These are phyloP conservation scores for Cyphomyrmex costatus DNA, from an alignment of 1,140 invertebrate species.

Conservation along the genomic window DNA sequence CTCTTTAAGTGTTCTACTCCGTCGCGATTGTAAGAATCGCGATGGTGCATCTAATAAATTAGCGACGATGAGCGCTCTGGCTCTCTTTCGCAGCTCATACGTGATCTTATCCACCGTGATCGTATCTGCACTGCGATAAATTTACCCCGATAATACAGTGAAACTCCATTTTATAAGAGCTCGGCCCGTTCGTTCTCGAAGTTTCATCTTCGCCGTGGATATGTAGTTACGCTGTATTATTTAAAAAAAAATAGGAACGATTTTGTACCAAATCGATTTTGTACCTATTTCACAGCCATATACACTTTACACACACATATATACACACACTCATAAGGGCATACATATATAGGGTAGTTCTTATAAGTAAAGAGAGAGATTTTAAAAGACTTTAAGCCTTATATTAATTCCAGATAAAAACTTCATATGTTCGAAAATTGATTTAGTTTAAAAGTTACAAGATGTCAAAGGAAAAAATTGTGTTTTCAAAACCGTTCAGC, in stretches of 20 bases:
- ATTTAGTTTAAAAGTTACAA: too few relatives aligned
- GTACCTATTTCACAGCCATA: slow-evolving; percentile 47
- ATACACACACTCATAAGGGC: neutral
- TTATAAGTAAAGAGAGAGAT: too few relatives aligned
- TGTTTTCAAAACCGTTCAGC: too few relatives aligned
- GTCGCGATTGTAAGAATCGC: slow-evolving; percentile 60
- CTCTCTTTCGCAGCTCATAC: slow-evolving; percentile 35
- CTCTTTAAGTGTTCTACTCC: slow-evolving; percentile 64
- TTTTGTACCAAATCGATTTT: slow-evolving; percentile 57
- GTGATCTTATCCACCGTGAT: slow-evolving; percentile 59
- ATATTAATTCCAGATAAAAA: too few relatives aligned
- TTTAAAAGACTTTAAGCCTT: too few relatives aligned
- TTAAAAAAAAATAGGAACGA: slow-evolving; percentile 31
- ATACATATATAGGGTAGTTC: neutral
- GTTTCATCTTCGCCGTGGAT: slow-evolving; percentile 30
- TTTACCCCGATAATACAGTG: slow-evolving; percentile 58
- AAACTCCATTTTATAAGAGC: slow-evolving; percentile 25
- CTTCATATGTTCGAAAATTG: too few relatives aligned
- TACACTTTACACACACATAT: neutral
- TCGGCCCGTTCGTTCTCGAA: slow-evolving; percentile 23
- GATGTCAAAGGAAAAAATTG: too few relatives aligned
- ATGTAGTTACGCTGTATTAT: slow-evolving; percentile 40
- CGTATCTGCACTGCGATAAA: slow-evolving; percentile 64
- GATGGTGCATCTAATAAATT: slow-evolving; percentile 51
- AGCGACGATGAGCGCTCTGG: slow-evolving; percentile 47